These are phyloP conservation scores for Melospiza georgiana DNA, from an alignment of 2,113 vertebrate genomes.

Conservation along the genomic window DNA sequence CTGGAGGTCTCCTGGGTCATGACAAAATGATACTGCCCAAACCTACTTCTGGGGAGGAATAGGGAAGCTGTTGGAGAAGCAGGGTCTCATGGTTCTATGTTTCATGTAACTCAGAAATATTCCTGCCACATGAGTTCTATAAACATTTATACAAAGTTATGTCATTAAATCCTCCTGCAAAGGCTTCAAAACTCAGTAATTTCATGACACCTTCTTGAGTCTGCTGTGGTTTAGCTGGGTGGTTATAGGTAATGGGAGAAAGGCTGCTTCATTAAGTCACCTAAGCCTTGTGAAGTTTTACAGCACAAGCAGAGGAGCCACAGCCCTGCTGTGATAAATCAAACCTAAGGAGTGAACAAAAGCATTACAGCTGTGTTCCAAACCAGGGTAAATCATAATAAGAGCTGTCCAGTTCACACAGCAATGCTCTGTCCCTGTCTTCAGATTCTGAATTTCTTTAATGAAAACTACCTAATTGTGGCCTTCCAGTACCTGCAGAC, in stretches of 20 bases:
- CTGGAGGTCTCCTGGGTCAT: background rate
- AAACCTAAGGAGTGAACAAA: background rate
- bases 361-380: background rate
- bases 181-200: background rate
- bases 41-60: fast-evolving
- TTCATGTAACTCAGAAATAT: fast-evolving
- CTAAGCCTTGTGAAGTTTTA: background rate
- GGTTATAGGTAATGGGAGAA: background rate
- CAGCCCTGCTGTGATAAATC: background rate
- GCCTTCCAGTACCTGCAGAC: background rate
- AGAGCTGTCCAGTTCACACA: background rate
- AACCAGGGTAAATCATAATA: background rate
- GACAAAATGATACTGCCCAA: background rate
- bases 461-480: background rate
- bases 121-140: background rate
- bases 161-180: background rate
- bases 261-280: background rate
- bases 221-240: background rate
- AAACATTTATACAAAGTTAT: background rate
- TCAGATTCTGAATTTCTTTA: background rate
- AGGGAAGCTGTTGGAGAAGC: background rate
- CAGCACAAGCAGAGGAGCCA: background rate
- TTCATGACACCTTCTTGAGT: background rate
- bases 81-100: fast-evolving
- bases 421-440: background rate